These are phyloP conservation scores for Enteromius mattozi DNA, from an alignment of 2,797 vertebrate genomes.

Conservation along the genomic window DNA sequence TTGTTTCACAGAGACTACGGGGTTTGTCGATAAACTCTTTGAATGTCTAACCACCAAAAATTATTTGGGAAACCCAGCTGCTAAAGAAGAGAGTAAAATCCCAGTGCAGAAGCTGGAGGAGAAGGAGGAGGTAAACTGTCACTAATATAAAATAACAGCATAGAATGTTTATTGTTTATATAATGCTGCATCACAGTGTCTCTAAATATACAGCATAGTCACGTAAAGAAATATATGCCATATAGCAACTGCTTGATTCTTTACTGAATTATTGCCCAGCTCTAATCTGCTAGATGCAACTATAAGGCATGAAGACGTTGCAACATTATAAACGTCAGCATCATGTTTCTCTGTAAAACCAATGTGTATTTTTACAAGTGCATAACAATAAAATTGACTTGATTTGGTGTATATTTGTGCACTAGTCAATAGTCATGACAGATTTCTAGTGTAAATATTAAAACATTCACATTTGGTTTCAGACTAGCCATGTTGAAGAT, in stretches of 20 bases:
- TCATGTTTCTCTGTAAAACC: background rate
- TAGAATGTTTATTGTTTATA: background rate
- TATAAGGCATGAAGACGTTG: background rate
- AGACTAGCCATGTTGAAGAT: constrained; percentile 83
- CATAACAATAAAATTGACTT: background rate
- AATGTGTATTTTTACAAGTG: background rate
- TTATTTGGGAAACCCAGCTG: constrained; percentile 84
- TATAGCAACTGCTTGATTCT: too few species aligned
- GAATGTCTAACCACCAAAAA: constrained; percentile 95
- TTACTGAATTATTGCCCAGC: background rate
- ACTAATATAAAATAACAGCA: background rate
- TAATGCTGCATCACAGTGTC: background rate
- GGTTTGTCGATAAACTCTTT: constrained; percentile 98
- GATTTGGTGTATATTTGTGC: background rate
- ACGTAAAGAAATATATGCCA: background rate
- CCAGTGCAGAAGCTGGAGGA: constrained; percentile 83
- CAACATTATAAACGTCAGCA: background rate
- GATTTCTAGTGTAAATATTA: background rate
- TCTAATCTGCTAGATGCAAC: background rate
- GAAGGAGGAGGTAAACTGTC: constrained; percentile 74
- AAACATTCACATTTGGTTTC: constrained; percentile 7
- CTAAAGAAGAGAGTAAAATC: constrained; percentile 85
- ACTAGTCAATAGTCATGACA: background rate
- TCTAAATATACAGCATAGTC: background rate
- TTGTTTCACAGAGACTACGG: constrained; percentile 88